phyloP scores from a whole-genome alignment of 2,113 vertebrate species.

The Mormyrus iriodes region DNA sequence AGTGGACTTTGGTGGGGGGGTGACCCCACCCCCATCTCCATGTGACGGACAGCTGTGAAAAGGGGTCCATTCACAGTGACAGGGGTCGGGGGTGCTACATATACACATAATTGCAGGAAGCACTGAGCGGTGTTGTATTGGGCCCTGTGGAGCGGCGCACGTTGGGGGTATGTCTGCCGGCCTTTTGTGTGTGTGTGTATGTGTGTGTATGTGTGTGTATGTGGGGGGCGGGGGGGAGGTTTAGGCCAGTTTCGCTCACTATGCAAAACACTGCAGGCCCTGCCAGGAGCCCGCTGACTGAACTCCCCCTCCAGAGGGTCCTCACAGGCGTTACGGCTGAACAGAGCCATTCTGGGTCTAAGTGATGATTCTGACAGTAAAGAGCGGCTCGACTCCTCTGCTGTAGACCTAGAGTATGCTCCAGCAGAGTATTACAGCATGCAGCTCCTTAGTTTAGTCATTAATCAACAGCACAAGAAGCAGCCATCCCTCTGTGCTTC shows the following conservation, averaged over 20 bases:
- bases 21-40: neutral
- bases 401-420: neutral
- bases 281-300: neutral
- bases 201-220: too few relatives aligned
- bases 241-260: neutral
- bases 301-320: neutral
- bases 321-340: neutral
- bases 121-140: neutral
- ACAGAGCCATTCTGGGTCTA: neutral
- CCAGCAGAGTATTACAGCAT: neutral
- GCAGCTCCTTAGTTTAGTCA: neutral
- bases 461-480: neutral
- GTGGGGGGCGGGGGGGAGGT: neutral
- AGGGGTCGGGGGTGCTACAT: neutral
- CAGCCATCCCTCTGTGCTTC: neutral
- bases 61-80: neutral
- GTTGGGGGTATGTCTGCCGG: neutral
- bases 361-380: neutral
- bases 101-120: neutral
- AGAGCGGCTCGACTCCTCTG: neutral
- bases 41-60: neutral
- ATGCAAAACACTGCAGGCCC: slow-evolving; percentile 27
- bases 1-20: neutral
- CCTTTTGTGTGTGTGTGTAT: neutral
- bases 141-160: too few relatives aligned